Conservation (phyloP, 2,797 vertebrate genomes). For the Spizella passerina region DNA sequence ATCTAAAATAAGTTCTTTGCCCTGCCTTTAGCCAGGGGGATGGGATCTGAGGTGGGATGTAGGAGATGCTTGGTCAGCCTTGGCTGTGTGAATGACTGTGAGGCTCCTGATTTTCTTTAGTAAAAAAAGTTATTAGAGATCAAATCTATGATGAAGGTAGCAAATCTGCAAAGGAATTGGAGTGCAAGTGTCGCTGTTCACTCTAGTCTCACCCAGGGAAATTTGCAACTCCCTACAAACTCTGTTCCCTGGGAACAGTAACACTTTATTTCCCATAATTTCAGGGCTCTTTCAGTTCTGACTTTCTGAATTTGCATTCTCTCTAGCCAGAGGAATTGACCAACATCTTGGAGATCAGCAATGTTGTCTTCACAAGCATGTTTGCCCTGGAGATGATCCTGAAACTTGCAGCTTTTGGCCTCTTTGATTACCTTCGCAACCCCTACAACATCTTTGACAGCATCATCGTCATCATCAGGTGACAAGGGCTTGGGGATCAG, state of each 20-base stretch:
- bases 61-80: neutral
- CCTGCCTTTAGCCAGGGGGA: neutral
- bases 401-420: slow-evolving; percentile 92
- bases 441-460: slow-evolving; percentile 97
- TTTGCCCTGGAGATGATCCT: slow-evolving; percentile 97
- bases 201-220: neutral
- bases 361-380: slow-evolving; percentile 98
- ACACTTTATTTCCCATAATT: neutral
- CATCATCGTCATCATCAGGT: slow-evolving; percentile 97
- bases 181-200: neutral
- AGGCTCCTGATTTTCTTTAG: neutral
- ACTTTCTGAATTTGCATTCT: slow-evolving; percentile 58
- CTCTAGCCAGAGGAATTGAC: slow-evolving; percentile 92
- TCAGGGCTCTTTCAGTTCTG: slow-evolving; percentile 55
- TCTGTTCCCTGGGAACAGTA: neutral
- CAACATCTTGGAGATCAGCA: slow-evolving; percentile 95
- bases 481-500: neutral
- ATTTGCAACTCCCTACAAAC: neutral
- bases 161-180: neutral
- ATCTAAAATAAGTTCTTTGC: neutral
- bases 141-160: neutral
- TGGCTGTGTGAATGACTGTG: neutral
- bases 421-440: slow-evolving; percentile 91
- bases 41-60: neutral
- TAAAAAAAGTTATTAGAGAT: neutral